Conservation (phyloP, 2,113 vertebrate genomes). For the Stictonetta naevosa region DNA sequence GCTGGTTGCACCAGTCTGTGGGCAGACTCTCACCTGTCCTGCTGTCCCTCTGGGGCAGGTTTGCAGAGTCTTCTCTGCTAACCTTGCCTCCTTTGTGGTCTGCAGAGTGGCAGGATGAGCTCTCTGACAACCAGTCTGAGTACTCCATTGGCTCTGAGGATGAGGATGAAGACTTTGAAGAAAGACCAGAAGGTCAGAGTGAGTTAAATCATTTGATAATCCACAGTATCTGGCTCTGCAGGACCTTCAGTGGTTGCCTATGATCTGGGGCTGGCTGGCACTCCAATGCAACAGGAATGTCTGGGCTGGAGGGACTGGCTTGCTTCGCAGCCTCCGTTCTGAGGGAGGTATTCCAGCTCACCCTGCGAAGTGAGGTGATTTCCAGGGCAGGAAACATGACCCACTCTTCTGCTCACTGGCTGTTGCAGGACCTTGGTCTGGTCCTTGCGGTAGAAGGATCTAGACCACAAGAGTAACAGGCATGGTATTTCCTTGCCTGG, state of each 20-base stretch:
- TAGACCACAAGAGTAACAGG: background rate
- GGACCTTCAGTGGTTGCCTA: background rate
- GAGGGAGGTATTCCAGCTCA: background rate
- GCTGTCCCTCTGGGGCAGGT: background rate
- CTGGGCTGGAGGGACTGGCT: background rate
- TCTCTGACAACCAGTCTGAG: slow-evolving; percentile 98
- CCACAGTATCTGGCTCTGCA: background rate
- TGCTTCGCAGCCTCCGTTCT: background rate
- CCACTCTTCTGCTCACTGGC: background rate
- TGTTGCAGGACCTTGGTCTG: background rate
- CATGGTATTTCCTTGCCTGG: background rate
- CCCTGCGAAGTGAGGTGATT: background rate
- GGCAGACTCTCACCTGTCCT: background rate
- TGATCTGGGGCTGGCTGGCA: background rate
- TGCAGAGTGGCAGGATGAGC: slow-evolving; percentile 96
- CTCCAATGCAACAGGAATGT: background rate
- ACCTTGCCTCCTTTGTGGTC: background rate
- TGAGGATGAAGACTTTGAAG: slow-evolving; percentile 98
- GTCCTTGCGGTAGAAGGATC: accelerated
- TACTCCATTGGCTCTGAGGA: slow-evolving; percentile 98
- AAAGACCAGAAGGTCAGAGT: slow-evolving; percentile 93
- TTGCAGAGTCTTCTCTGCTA: background rate
- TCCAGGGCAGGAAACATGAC: background rate
- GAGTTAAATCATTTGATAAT: slow-evolving; percentile 39
- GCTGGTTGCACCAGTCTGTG: accelerated